These are phyloP conservation scores for Eurytoma californica DNA, from an alignment of 2,888 invertebrate species.

Conservation along the genomic window DNA sequence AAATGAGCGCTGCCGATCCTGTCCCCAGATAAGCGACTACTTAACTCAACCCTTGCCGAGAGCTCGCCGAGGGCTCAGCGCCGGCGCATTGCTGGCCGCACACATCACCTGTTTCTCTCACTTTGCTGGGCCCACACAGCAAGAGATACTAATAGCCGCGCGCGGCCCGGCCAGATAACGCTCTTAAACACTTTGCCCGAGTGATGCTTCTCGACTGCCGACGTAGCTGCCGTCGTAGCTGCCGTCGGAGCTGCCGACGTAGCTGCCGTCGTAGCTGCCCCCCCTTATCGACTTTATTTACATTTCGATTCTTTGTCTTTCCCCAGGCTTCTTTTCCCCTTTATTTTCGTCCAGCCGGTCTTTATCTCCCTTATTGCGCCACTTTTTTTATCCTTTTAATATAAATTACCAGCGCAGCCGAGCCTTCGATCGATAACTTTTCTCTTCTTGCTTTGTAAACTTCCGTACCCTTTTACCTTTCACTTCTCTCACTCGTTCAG, in stretches of 20 bases:
- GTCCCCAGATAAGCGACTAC: conserved; percentile 72
- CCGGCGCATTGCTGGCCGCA: conserved; percentile 6
- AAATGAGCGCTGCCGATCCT: conserved; percentile 62
- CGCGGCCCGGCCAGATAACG: conserved; percentile 67
- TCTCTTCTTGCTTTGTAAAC: background rate
- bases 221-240: background rate
- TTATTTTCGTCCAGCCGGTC: background rate
- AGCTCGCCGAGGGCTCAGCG: conserved; percentile 51
- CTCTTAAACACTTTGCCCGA: conserved; percentile 74
- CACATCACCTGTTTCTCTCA: conserved; percentile 38
- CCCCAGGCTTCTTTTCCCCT: background rate
- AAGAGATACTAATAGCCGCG: conserved; percentile 74
- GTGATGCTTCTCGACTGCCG: conserved; percentile 68
- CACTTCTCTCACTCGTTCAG: background rate
- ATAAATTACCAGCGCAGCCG: background rate
- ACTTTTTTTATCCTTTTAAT: conserved; percentile 23
- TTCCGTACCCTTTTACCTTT: background rate
- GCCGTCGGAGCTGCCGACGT: conserved; percentile 5
- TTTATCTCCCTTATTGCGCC: background rate
- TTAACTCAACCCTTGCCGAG: conserved; percentile 72
- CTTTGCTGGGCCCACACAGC: conserved; percentile 70
- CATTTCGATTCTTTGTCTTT: conserved; percentile 38
- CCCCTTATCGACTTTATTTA: conserved; percentile 46
- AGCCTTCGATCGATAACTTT: background rate
- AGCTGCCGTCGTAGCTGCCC: background rate